phyloP scores from a whole-genome alignment of 2,888 invertebrate genomes.

The Cataglyphis altisquamis region DNA sequence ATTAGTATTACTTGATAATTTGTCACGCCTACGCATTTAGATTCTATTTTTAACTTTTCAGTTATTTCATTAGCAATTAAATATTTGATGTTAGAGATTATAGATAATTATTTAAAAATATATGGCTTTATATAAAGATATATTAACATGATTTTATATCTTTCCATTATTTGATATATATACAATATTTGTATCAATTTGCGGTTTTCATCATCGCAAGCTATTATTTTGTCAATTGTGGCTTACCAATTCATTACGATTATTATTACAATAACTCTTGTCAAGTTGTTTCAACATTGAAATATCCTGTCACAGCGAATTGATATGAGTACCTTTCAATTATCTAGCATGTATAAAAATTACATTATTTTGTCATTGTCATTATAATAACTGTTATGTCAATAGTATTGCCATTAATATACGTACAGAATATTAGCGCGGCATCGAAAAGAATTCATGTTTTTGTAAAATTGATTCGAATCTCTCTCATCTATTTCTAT shows the following conservation, averaged over 20 bases:
- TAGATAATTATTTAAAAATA: conserved; percentile 1
- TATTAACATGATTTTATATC: not conserved
- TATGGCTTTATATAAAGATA: not conserved
- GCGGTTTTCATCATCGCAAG: not conserved
- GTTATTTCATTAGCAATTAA: not conserved
- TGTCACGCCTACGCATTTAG: not conserved
- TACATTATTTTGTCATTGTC: not conserved
- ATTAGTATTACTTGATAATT: not conserved
- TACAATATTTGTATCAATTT: not conserved
- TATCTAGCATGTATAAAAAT: not conserved
- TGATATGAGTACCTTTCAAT: not conserved
- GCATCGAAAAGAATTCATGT: conserved; percentile 16
- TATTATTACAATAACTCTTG: conserved; percentile 4
- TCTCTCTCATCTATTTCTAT: not conserved
- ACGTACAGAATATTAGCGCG: not conserved
- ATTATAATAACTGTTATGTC: not conserved
- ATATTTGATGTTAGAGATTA: not conserved
- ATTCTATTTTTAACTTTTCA: not conserved
- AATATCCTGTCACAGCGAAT: not conserved
- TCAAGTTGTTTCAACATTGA: not conserved
- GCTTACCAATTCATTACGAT: not conserved
- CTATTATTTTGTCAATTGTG: conserved; percentile 6
- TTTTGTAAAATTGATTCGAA: conserved; percentile 17
- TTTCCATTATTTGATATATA: not conserved
- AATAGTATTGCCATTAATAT: not conserved